Conservation (phyloP, 2,113 vertebrate genomes). For the Carlito syrichta region DNA sequence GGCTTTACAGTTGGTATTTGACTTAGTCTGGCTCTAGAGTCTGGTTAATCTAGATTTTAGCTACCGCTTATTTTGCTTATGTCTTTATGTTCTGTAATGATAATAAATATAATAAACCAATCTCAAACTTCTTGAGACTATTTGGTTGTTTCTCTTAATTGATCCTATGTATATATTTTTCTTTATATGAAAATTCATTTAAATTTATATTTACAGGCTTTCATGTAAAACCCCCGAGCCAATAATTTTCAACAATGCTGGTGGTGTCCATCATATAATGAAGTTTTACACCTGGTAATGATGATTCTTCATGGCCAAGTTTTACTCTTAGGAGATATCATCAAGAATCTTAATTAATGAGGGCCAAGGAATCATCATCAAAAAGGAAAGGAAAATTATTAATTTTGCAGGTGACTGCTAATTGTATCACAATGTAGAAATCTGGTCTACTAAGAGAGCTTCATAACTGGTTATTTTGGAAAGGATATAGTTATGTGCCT, state of each 20-base stretch:
- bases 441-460: neutral
- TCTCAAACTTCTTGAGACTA: neutral
- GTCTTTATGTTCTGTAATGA: neutral
- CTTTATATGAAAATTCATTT: neutral
- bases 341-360: slow-evolving; percentile 13
- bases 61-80: neutral
- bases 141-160: neutral
- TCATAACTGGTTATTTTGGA: neutral
- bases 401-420: neutral
- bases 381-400: neutral
- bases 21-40: neutral
- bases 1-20: neutral
- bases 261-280: neutral
- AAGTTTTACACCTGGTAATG: neutral
- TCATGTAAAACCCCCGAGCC: neutral
- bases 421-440: neutral
- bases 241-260: neutral
- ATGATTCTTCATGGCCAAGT: neutral
- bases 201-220: neutral
- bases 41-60: neutral
- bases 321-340: neutral
- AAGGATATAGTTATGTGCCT: neutral
- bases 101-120: neutral
- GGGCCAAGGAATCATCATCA: neutral
- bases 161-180: neutral